Percentiles rank a stretch among this genome's conserved stretches.
phyloP scores from a whole-genome alignment of 92 coral and sea anemone species.

The Meandrina meandrites region DNA sequence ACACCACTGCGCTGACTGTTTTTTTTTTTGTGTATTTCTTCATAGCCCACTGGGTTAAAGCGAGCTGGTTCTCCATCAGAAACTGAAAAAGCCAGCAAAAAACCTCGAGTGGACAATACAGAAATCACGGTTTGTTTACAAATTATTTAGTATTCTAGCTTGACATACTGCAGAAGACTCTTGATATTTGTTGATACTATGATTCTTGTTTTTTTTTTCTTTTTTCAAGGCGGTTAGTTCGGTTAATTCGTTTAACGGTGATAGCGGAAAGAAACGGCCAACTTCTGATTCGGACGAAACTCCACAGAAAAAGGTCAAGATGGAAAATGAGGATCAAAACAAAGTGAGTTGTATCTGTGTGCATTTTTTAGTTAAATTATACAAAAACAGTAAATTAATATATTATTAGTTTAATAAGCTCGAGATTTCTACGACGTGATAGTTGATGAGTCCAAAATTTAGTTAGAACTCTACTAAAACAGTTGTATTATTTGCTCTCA shows the following conservation, averaged over 20 bases:
- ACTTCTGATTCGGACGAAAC: background rate
- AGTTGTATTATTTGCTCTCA: no score
- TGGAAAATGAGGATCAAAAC: background rate
- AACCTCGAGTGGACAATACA: conserved; percentile 6
- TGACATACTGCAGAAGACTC: background rate
- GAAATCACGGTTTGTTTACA: conserved; percentile 11
- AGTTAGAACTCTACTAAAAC: no score
- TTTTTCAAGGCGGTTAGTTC: conserved; percentile 19
- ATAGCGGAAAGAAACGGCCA: conserved; percentile 10
- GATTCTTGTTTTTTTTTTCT: no score
- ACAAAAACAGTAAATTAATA: no score
- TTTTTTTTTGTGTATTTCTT: background rate
- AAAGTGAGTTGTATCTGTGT: background rate
- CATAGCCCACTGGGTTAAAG: conserved; percentile 30
- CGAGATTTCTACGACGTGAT: no score
- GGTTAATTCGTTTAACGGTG: conserved; percentile 15
- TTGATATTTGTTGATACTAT: background rate
- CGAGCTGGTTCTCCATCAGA: conserved; percentile 35
- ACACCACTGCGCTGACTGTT: no score
- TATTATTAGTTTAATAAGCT: no score
- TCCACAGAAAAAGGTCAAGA: conserved; percentile 16
- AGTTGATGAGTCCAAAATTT: no score
- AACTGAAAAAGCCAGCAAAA: conserved; percentile 16
- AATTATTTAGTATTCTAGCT: background rate
- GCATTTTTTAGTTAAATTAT: no score